Evolutionary conservation across 1,140 invertebrate genomes (phyloP).

Genomic region (Coelopa frigida): DNA sequence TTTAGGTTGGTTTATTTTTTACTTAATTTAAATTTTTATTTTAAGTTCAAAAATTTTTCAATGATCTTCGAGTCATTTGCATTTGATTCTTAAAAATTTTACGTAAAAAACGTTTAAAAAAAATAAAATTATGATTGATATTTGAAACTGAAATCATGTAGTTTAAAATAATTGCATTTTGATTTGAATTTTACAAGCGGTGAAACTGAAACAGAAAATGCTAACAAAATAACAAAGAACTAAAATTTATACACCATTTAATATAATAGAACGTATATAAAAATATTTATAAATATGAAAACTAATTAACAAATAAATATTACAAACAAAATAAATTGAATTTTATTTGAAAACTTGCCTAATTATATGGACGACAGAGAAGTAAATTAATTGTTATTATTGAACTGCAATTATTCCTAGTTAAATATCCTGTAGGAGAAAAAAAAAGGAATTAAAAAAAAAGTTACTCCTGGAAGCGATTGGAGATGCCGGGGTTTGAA

Average conservation of each 20-base stretch:
- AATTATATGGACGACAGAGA: not conserved
- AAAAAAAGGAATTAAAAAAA: conserved; percentile 25
- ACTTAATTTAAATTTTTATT: too few species aligned
- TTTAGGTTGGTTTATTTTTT: too few species aligned
- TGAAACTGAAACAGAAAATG: not conserved
- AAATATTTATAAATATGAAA: conserved; percentile 1
- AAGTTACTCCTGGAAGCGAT: not conserved
- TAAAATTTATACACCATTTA: conserved; percentile 7
- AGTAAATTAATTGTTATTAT: too few species aligned
- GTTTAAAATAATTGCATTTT: too few species aligned
- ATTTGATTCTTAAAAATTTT: too few species aligned
- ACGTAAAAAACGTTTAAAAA: too few species aligned
- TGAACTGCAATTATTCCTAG: conserved; percentile 11
- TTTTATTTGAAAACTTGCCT: not conserved
- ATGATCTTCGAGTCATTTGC: too few species aligned
- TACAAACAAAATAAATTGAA: not conserved
- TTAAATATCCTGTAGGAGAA: conserved; percentile 1
- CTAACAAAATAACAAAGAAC: conserved; percentile 2
- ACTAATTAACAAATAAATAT: not conserved
- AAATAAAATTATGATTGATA: too few species aligned
- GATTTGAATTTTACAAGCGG: too few species aligned
- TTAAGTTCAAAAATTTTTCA: too few species aligned
- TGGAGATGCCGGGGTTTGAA: conserved; percentile 72
- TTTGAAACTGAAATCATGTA: too few species aligned
- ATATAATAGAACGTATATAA: not conserved